Evolutionary conservation across 2,888 invertebrate genomes (phyloP).

Genomic region (Kuschelorhynchus macadamiae): DNA sequence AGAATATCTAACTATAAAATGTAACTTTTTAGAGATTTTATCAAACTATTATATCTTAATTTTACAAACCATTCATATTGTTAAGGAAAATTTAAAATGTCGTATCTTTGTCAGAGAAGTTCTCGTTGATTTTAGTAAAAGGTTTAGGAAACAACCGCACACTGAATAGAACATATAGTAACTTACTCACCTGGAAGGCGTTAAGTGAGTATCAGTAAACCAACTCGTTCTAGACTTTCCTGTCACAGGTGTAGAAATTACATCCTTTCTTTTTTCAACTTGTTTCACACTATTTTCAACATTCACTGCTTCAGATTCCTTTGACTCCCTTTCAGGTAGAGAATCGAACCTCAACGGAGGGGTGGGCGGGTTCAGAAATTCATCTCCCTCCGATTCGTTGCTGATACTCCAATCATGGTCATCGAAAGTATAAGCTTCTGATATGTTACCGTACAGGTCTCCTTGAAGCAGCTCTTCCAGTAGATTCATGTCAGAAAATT

Average conservation of each 20-base stretch:
- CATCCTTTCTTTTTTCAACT: neutral
- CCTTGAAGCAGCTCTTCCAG: constrained; percentile 79
- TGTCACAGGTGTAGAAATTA: constrained; percentile 26
- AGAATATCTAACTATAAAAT: too few species aligned
- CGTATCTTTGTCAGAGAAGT: too few species aligned
- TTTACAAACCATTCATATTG: too few species aligned
- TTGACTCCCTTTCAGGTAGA: constrained; percentile 69
- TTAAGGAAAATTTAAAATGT: too few species aligned
- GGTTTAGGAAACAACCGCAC: too few species aligned
- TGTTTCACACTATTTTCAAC: constrained; percentile 1
- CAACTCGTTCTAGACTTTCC: constrained; percentile 60
- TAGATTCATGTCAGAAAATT: constrained; percentile 62
- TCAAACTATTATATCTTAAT: too few species aligned
- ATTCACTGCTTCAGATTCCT: constrained; percentile 11
- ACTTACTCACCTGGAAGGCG: constrained; percentile 25
- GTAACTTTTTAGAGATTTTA: too few species aligned
- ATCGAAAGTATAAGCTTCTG: constrained; percentile 67
- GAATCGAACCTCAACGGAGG: constrained; percentile 77
- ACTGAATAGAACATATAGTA: too few species aligned
- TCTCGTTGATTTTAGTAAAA: too few species aligned
- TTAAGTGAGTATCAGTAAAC: constrained; percentile 55
- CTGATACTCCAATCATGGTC: constrained; percentile 67
- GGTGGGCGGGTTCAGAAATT: constrained; percentile 70
- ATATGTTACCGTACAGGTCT: constrained; percentile 77
- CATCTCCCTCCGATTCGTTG: constrained; percentile 69